Evolutionary conservation across 2,113 vertebrate species (phyloP).

Genomic region (Grammomys dolichurus): DNA sequence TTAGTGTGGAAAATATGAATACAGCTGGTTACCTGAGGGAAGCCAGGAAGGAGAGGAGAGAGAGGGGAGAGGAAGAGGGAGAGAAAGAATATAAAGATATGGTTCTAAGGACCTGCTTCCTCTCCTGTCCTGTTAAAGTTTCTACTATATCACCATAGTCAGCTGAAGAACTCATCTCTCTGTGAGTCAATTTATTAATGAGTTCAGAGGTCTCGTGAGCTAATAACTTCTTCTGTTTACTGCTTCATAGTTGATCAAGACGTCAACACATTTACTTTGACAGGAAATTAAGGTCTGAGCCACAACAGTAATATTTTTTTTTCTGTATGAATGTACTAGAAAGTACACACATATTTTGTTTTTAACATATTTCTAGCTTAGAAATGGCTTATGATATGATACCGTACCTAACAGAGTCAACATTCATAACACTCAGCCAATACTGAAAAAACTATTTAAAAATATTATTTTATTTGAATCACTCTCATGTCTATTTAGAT

Average conservation of each 20-base stretch:
- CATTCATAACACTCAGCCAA: neutral
- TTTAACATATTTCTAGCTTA: neutral
- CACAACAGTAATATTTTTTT: neutral
- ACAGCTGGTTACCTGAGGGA: neutral
- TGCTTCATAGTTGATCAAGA: neutral
- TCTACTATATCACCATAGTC: neutral
- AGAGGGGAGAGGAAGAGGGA: neutral
- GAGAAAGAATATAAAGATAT: neutral
- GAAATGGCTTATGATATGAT: neutral
- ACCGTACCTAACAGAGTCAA: neutral
- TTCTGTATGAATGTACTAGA: neutral
- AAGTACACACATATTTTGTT: neutral
- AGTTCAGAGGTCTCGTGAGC: neutral
- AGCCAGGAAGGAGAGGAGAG: neutral
- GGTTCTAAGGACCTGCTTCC: neutral
- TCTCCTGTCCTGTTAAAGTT: neutral
- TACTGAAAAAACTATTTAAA: slow-evolving; percentile 7
- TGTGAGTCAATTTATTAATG: neutral
- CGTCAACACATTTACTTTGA: neutral
- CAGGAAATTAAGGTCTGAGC: neutral
- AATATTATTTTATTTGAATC: slow-evolving; percentile 22
- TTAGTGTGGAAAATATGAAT: neutral
- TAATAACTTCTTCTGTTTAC: neutral
- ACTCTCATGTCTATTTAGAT: neutral
- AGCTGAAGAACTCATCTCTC: neutral